phyloP scores from a whole-genome alignment of 2,797 vertebrate species.

The Lepus townsendii region DNA sequence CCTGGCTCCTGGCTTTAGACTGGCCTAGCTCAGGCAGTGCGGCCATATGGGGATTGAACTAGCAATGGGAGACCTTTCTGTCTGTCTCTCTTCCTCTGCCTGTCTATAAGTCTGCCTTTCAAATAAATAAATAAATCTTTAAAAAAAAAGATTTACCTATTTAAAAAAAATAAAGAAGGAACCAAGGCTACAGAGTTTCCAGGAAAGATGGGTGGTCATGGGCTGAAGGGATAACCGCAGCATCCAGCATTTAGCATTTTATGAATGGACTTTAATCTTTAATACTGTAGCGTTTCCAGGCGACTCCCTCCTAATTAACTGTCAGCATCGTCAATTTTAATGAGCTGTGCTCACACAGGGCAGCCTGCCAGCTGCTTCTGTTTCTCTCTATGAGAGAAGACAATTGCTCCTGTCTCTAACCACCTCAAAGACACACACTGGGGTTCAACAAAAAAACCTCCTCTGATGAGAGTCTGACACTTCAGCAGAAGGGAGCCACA shows the following conservation, averaged over 20 bases:
- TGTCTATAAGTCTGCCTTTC: too few species aligned
- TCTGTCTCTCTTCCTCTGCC: too few species aligned
- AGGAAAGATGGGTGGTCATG: background rate
- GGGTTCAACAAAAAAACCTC: background rate
- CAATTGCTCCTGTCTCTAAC: background rate
- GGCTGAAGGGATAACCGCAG: background rate
- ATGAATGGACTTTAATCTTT: background rate
- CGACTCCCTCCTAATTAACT: background rate
- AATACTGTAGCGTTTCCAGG: background rate
- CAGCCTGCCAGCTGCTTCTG: background rate
- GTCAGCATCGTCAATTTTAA: background rate
- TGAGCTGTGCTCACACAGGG: background rate
- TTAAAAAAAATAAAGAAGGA: too few species aligned
- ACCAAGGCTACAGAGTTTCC: background rate
- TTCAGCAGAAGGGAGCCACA: background rate
- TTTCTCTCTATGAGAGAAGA: background rate
- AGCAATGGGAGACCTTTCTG: too few species aligned
- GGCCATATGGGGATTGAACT: too few species aligned
- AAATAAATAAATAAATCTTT: too few species aligned
- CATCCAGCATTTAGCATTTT: background rate
- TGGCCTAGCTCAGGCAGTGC: too few species aligned
- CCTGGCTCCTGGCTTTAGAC: too few species aligned
- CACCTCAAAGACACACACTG: background rate
- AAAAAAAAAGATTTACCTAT: too few species aligned
- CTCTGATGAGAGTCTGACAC: background rate